phyloP scores from a whole-genome alignment of 2,888 invertebrate species.

The Apodemia duryi region DNA sequence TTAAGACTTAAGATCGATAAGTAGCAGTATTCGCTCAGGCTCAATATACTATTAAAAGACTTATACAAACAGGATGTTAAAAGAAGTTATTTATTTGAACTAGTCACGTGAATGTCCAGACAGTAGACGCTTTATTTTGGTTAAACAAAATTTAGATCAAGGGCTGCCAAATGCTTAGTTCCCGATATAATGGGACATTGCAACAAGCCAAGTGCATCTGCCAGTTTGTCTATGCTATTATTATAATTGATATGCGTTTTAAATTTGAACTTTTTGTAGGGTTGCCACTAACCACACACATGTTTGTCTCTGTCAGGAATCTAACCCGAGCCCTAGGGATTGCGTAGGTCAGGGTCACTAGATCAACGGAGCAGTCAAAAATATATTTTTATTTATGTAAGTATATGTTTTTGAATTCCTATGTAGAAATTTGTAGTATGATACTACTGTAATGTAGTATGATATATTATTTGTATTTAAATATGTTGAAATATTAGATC shows the following conservation, averaged over 20 bases:
- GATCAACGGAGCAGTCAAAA: too few species aligned
- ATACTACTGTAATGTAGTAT: too few species aligned
- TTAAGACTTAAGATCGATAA: too few species aligned
- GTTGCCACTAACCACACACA: neutral
- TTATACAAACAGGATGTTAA: constrained; percentile 5
- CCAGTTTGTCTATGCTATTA: constrained; percentile 62
- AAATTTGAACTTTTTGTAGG: constrained; percentile 44
- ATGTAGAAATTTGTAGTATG: too few species aligned
- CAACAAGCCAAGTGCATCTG: constrained; percentile 66
- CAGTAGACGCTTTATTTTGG: constrained; percentile 40
- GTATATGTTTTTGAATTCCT: too few species aligned
- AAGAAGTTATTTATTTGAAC: neutral
- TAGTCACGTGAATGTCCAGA: constrained; percentile 29
- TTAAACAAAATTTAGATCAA: constrained; percentile 61
- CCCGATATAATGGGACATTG: constrained; percentile 62
- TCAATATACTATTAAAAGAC: neutral
- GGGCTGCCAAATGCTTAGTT: constrained; percentile 54
- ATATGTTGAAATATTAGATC: too few species aligned
- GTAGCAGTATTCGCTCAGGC: neutral
- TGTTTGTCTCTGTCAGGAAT: too few species aligned
- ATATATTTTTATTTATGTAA: too few species aligned
- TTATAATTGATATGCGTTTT: constrained; percentile 43
- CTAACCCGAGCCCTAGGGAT: too few species aligned
- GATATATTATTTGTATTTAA: too few species aligned
- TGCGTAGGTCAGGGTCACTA: too few species aligned